phyloP scores from a whole-genome alignment of 2,797 vertebrate genomes.

The Pampus argenteus region DNA sequence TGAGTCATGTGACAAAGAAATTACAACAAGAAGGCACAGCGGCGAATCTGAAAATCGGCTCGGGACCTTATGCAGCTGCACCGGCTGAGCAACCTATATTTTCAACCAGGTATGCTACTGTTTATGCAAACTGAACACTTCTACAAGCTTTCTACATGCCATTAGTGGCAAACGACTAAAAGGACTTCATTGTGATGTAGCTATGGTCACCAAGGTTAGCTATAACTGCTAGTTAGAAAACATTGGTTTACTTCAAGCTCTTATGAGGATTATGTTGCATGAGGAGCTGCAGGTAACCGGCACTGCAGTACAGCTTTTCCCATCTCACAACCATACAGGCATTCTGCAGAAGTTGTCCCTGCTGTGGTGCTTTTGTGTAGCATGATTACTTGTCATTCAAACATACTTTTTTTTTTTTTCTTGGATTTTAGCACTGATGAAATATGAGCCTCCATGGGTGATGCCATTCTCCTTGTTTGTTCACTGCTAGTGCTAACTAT shows the following conservation, averaged over 20 bases:
- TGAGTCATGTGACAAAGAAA: background rate
- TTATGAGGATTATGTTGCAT: no score
- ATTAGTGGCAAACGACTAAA: background rate
- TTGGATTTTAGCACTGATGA: conserved; percentile 35
- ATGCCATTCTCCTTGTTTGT: conserved; percentile 41
- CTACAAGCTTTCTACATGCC: background rate
- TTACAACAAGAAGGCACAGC: background rate
- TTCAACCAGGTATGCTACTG: background rate
- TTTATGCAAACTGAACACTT: background rate
- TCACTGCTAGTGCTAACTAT: conserved; percentile 42
- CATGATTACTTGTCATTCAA: conserved; percentile 45
- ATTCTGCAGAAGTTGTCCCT: conserved; percentile 12
- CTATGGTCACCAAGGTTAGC: background rate
- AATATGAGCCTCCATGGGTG: conserved; percentile 31
- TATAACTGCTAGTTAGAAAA: conserved; percentile 15
- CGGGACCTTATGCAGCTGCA: background rate
- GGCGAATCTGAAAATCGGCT: no score
- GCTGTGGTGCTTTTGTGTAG: conserved; percentile 23
- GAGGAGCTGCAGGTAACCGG: conserved; percentile 22
- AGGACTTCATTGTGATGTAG: conserved; percentile 11
- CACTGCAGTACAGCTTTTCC: background rate
- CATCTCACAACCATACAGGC: conserved; percentile 3
- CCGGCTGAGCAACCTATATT: background rate
- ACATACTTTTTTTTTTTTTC: conserved; percentile 11
- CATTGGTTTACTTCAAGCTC: no score